Conservation (phyloP, 1,140 invertebrate genomes). For the Pararge aegeria region DNA sequence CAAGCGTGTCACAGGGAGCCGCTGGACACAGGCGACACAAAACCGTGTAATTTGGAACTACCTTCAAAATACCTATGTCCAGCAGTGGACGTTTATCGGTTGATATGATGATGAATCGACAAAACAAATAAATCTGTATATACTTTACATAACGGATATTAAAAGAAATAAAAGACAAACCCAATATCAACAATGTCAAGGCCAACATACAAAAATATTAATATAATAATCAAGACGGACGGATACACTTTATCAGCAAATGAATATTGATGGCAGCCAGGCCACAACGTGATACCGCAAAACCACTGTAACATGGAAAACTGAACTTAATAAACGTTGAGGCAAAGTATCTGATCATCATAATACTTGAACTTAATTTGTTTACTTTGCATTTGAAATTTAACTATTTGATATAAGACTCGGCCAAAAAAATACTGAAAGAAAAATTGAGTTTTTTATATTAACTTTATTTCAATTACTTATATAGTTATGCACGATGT, state of each 20-base stretch:
- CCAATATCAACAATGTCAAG: slow-evolving; percentile 5
- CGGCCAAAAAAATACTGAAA: no score
- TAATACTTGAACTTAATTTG: not conserved
- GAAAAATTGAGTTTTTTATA: no score
- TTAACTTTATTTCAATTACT: no score
- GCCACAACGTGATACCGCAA: slow-evolving; percentile 13
- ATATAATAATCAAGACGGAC: not conserved
- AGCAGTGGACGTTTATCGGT: no score
- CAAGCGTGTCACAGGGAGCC: no score
- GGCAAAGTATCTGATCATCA: slow-evolving; percentile 4
- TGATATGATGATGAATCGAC: no score
- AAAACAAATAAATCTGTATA: not conserved
- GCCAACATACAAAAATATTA: slow-evolving; percentile 5
- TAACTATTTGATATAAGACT: no score
- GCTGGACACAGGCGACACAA: no score
- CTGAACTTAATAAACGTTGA: slow-evolving; percentile 8
- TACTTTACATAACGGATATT: not conserved
- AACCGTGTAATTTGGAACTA: no score
- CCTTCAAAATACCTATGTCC: no score
- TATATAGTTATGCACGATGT: no score
- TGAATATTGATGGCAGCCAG: slow-evolving; percentile 10
- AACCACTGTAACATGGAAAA: slow-evolving; percentile 10
- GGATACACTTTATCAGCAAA: slow-evolving; percentile 6
- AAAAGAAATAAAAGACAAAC: not conserved
- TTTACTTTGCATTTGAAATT: no score